A percentile compares a stretch with the other conserved stretches of the same genome.
Conservation (phyloP, 1,140 invertebrate species). For the Lasioglossum albipes region DNA sequence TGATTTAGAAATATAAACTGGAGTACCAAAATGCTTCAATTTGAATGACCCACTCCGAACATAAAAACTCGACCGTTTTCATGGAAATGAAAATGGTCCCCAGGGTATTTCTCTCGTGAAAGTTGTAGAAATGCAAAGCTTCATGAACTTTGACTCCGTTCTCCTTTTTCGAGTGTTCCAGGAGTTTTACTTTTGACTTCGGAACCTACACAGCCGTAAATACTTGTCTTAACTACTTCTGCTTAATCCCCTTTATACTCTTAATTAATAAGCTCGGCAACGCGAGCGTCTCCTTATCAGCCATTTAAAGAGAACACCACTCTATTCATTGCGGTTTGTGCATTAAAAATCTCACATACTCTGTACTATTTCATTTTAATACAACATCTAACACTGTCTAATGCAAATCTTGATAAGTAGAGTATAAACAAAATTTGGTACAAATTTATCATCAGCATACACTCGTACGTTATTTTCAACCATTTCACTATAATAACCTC, state of each 20-base stretch:
- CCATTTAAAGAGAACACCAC: background rate
- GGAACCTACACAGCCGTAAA: background rate
- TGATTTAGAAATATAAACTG: background rate
- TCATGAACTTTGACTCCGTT: slow-evolving; percentile 9
- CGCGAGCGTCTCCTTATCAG: background rate
- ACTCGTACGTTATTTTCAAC: too few species aligned
- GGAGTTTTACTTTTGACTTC: slow-evolving; percentile 10
- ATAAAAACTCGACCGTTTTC: background rate
- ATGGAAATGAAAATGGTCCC: slow-evolving; percentile 16
- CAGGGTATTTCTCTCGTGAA: background rate
- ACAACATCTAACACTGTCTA: too few species aligned
- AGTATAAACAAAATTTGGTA: too few species aligned
- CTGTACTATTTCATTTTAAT: too few species aligned
- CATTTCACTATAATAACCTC: too few species aligned
- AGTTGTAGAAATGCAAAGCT: slow-evolving; percentile 13
- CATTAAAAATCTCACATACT: too few species aligned
- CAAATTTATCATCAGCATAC: too few species aligned
- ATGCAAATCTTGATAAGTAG: too few species aligned
- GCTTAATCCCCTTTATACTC: background rate
- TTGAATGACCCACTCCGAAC: background rate
- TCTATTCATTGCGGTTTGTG: background rate
- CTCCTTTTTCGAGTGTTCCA: background rate
- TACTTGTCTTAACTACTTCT: slow-evolving; percentile 7
- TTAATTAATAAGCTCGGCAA: slow-evolving; percentile 2
- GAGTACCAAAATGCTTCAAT: background rate